phyloP scores from a whole-genome alignment of 2,113 vertebrate species.

The Megalops atlanticus region DNA sequence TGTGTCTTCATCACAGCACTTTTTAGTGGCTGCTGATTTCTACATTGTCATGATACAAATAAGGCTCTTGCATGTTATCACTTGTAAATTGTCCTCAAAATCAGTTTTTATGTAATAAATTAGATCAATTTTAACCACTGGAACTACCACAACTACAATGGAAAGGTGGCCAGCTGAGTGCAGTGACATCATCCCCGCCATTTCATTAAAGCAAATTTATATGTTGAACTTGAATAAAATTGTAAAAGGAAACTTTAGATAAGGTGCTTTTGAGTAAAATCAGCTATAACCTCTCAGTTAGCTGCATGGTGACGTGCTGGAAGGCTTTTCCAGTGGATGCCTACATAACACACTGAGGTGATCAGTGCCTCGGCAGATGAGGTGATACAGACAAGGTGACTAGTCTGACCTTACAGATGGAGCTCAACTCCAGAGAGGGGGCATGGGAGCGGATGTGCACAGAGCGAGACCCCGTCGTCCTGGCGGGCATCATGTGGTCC shows the following conservation, averaged over 20 bases:
- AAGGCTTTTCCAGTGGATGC: not conserved
- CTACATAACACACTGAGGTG: not conserved
- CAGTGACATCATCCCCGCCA: no score
- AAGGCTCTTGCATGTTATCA: no score
- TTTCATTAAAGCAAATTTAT: no score
- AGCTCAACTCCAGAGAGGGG: constrained; percentile 88
- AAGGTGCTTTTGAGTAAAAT: no score
- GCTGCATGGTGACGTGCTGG: not conserved
- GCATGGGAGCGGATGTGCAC: constrained; percentile 88
- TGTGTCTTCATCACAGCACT: not conserved
- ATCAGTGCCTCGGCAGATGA: not conserved
- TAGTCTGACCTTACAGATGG: constrained; percentile 71
- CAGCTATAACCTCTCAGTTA: not conserved
- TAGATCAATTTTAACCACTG: not conserved
- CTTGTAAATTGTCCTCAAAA: not conserved
- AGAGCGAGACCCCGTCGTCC: constrained; percentile 85
- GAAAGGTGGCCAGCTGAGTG: not conserved
- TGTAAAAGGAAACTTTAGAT: no score
- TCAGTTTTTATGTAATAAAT: not conserved
- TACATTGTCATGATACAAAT: no score
- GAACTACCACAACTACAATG: not conserved
- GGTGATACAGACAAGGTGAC: not conserved
- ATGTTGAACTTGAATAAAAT: no score
- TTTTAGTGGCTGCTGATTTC: not conserved
- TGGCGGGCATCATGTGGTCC: constrained; percentile 92